These are phyloP conservation scores for Sipha maydis DNA, from an alignment of 2,888 invertebrate species.

Conservation along the genomic window DNA sequence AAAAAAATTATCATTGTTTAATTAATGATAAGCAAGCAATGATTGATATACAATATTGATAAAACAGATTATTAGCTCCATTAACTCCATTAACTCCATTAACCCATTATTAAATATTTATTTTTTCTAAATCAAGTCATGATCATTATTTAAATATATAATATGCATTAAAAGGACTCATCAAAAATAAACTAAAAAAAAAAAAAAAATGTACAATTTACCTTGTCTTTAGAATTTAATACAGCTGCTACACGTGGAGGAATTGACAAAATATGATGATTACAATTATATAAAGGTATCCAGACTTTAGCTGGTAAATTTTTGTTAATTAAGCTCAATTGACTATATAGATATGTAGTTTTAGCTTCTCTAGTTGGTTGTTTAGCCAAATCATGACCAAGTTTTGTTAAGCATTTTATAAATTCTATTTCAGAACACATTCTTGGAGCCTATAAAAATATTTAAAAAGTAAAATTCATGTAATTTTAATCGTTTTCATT, in stretches of 20 bases:
- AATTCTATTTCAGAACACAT: constrained; percentile 87
- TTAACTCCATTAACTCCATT: no score
- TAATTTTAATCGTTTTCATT: no score
- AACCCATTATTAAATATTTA: no score
- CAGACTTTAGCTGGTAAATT: constrained; percentile 98
- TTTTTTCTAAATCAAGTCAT: no score
- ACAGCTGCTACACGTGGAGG: constrained; percentile 97
- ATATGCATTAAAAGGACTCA: no score
- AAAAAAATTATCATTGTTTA: no score
- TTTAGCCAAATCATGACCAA: constrained; percentile 84
- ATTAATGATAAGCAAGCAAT: no score
- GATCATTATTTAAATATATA: no score
- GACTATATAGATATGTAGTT: constrained; percentile 90
- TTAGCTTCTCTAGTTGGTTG: constrained; percentile 90
- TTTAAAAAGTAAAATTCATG: constrained; percentile 69
- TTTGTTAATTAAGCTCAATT: constrained; percentile 91
- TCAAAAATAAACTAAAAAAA: no score
- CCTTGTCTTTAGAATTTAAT: constrained; percentile 98
- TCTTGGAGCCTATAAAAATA: constrained; percentile 76
- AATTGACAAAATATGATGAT: constrained; percentile 94
- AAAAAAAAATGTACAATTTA: constrained; percentile 66
- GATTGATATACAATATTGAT: no score
- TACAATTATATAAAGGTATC: constrained; percentile 83
- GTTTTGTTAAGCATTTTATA: constrained; percentile 85
- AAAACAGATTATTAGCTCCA: no score